Evolutionary conservation across 2,797 vertebrate genomes (phyloP), one percentile per base, ranked within the genome.

Genomic region (Myotis vivesi): DNA sequence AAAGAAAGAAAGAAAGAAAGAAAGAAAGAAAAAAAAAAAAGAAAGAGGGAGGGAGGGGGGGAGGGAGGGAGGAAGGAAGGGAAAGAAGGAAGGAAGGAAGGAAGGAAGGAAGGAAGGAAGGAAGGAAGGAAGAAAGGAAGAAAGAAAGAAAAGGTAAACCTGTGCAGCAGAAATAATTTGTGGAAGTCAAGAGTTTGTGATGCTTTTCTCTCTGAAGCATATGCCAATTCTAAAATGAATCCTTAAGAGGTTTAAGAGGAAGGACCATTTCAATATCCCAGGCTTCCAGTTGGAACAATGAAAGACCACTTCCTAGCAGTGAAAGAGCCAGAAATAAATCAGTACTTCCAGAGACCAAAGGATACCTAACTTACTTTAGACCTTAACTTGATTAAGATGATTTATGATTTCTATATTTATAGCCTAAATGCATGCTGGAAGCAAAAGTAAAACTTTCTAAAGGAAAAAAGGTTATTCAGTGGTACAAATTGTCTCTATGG

Each of bases 151-250:
- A 16, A 82, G 5, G 2, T 9, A 12, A 17, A 76, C 71, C 8
- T 87, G 33, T 28, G n/a, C 5, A 44, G n/a, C 51, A 68, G 38
- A 87, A 94, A 68, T 2, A 23, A 66, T 17, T 83, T 69, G 8
- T 2, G 46, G 8, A 87, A 84, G 28, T 36, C 25, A 62, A 68
- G 38, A 11, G 49, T 69, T 69, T 76, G 28, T 25, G 11, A 8
- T 81, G 59, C 22, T 76, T 69, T 88, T 75, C 23, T 57, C 46
- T 66, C 8, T 33, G 10, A 28, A 38, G 2, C n/a, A 72, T 82
- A 71, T 77, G 28, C 17, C 16, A 57, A 20, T 89, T 75, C 85
- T 81, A 23, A 91, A 80, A 69, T 9, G 46, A 82, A 28, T 75
- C 20, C 41, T 68, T 90, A 44, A 33, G 19, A 55, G 10, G 15